Conservation (phyloP, 2,888 invertebrate genomes). For the Biston betularia region DNA sequence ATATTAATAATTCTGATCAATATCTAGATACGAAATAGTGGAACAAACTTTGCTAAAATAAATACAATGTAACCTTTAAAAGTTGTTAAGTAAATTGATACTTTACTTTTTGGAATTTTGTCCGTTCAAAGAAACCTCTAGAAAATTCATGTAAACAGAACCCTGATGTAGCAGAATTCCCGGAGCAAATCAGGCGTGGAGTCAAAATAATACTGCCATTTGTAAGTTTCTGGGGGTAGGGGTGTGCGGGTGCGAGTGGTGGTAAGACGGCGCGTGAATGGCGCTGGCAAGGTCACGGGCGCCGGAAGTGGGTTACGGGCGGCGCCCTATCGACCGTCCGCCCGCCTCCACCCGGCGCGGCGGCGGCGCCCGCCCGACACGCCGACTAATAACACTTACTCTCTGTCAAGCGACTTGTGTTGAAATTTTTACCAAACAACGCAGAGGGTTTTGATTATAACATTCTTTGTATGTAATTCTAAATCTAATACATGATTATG, state of each 20-base stretch:
- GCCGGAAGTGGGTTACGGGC: conserved; percentile 85
- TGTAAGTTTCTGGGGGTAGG: conserved; percentile 56
- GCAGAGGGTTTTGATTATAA: too few species aligned
- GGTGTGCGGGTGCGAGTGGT: conserved; percentile 49
- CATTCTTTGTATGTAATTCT: too few species aligned
- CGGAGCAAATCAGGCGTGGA: conserved; percentile 59
- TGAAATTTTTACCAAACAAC: conserved; percentile 16
- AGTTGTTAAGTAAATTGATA: background rate
- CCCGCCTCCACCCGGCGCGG: conserved; percentile 30
- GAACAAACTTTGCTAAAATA: background rate
- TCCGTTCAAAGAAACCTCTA: background rate
- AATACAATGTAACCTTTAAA: background rate
- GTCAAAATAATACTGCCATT: conserved; percentile 66
- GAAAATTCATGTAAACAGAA: conserved; percentile 46
- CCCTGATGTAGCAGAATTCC: conserved; percentile 49
- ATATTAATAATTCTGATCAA: background rate
- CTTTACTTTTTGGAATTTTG: background rate
- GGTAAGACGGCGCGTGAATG: conserved; percentile 80
- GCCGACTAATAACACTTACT: conserved; percentile 37
- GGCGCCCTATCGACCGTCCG: conserved; percentile 80
- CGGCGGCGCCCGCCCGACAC: conserved; percentile 36
- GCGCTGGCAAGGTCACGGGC: conserved; percentile 84
- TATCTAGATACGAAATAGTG: background rate
- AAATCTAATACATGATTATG: too few species aligned
- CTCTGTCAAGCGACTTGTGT: conserved; percentile 16